phyloP scores from a whole-genome alignment of 2,888 invertebrate species.

The Slavum lentiscoides region DNA sequence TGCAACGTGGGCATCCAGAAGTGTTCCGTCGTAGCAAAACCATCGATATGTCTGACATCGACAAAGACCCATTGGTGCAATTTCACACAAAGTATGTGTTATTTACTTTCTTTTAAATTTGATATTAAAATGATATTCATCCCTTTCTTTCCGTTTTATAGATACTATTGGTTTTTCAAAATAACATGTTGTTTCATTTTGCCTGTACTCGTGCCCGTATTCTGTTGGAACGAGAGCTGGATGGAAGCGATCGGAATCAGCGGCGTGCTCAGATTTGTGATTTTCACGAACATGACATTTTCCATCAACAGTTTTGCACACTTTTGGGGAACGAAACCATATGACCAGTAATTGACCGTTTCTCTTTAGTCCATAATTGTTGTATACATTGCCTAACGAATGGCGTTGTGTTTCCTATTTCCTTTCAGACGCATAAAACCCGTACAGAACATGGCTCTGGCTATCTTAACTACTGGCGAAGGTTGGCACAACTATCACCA shows the following conservation, averaged over 20 bases:
- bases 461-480: constrained; percentile 76
- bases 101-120: background rate
- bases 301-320: constrained; percentile 87
- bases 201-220: constrained; percentile 69
- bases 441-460: constrained; percentile 74
- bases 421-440: constrained; percentile 73
- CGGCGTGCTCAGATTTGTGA: constrained; percentile 37
- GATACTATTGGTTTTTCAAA: constrained; percentile 64
- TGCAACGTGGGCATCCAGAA: constrained; percentile 85
- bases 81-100: constrained; percentile 73
- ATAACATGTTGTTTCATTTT: constrained; percentile 70
- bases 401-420: background rate
- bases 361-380: constrained; percentile 41
- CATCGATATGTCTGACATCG: constrained; percentile 82
- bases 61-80: constrained; percentile 73
- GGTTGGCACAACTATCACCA: constrained; percentile 96
- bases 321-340: constrained; percentile 73
- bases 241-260: constrained; percentile 32
- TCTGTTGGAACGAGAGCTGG: constrained; percentile 47
- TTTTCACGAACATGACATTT: constrained; percentile 76
- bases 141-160: constrained; percentile 54
- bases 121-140: background rate
- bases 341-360: constrained; percentile 67
- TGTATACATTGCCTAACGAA: background rate
- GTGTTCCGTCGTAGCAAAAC: constrained; percentile 76